Evolutionary conservation across 2,113 vertebrate species (phyloP).

Genomic region (Amblyornis subalaris): DNA sequence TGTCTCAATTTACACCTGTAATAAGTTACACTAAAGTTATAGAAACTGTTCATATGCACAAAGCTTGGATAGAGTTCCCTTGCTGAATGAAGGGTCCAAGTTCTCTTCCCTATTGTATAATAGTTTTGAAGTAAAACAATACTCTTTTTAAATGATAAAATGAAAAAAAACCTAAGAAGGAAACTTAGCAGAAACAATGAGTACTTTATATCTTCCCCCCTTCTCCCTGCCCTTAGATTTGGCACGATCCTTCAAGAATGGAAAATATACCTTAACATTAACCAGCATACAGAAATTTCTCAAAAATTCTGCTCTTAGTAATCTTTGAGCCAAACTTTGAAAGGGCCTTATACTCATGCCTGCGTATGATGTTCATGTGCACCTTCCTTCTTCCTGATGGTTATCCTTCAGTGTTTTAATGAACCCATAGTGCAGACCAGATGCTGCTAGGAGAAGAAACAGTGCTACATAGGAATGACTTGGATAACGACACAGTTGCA

Average conservation of each 20-base stretch:
- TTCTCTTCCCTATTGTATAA: not conserved
- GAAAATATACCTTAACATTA: conserved; percentile 14
- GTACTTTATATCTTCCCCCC: not conserved
- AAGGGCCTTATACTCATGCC: not conserved
- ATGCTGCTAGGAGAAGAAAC: not conserved
- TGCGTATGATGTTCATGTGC: not conserved
- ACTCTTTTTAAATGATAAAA: conserved; percentile 1
- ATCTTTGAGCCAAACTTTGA: not conserved
- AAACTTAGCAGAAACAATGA: conserved; percentile 34
- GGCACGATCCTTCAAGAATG: conserved; percentile 27
- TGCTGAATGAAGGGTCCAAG: not conserved
- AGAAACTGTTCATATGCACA: not conserved
- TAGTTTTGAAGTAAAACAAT: conserved; percentile 15
- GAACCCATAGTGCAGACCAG: not conserved
- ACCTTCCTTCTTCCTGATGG: not conserved
- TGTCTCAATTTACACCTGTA: not conserved
- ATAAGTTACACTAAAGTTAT: not conserved
- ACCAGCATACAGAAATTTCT: not conserved
- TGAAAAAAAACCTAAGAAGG: not conserved
- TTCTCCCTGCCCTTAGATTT: conserved; percentile 1
- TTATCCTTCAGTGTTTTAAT: not conserved
- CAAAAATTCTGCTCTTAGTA: not conserved
- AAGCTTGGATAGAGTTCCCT: not conserved
- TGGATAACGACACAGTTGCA: not conserved
- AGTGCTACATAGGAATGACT: not conserved